These are phyloP conservation scores for Hyppa rectilinea DNA, from an alignment of 2,888 invertebrate species.

Conservation along the genomic window DNA sequence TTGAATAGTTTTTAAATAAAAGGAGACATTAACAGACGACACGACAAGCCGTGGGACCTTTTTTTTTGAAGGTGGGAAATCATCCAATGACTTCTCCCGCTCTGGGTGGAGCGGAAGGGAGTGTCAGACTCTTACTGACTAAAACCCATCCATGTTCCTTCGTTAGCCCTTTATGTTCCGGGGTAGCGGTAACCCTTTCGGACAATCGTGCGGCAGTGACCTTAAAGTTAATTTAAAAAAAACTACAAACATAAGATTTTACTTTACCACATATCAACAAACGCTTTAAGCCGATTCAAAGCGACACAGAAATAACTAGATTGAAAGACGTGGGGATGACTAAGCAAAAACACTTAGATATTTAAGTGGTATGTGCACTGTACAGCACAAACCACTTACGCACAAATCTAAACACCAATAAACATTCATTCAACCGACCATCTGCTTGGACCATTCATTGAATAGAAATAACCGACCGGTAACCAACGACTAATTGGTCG, in stretches of 20 bases:
- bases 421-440: slow-evolving; percentile 43
- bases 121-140: too few relatives aligned
- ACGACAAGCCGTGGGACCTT: too few relatives aligned
- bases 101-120: too few relatives aligned
- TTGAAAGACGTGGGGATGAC: neutral
- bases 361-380: neutral
- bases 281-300: neutral
- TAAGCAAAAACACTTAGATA: slow-evolving; percentile 6
- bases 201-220: too few relatives aligned
- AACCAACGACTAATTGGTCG: slow-evolving; percentile 47
- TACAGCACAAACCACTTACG: slow-evolving; percentile 24
- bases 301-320: neutral
- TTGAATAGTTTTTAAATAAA: neutral
- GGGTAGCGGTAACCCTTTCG: too few relatives aligned
- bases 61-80: too few relatives aligned
- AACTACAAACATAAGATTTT: neutral
- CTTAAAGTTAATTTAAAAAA: neutral
- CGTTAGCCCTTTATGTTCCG: too few relatives aligned
- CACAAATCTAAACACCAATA: slow-evolving; percentile 38
- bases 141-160: too few relatives aligned
- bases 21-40: too few relatives aligned
- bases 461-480: slow-evolving; percentile 21
- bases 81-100: too few relatives aligned
- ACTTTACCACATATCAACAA: neutral
- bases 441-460: slow-evolving; percentile 28